Percentiles rank a stretch among this genome's conserved stretches.
phyloP scores from a whole-genome alignment of 1,140 invertebrate species.

The Formica exsecta region DNA sequence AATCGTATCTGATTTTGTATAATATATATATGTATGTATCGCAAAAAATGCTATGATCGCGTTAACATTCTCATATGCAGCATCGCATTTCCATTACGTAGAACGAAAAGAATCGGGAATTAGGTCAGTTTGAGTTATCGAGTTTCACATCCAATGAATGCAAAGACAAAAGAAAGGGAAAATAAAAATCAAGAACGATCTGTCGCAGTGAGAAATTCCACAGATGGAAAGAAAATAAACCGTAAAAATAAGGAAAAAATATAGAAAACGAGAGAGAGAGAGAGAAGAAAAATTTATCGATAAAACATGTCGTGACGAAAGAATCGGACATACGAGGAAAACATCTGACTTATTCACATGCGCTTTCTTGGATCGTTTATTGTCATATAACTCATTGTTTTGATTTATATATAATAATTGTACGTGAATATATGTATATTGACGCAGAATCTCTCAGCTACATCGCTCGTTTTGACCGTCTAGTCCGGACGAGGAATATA shows the following conservation, averaged over 20 bases:
- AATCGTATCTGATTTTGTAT: slow-evolving; percentile 42
- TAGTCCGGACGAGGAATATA: slow-evolving; percentile 12
- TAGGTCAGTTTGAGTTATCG: slow-evolving; percentile 30
- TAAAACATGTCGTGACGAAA: slow-evolving; percentile 2
- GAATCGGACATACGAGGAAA: background rate
- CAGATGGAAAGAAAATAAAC: background rate
- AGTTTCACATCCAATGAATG: slow-evolving; percentile 12
- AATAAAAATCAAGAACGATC: slow-evolving; percentile 17
- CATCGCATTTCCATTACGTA: slow-evolving; percentile 19
- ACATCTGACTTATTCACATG: slow-evolving; percentile 33
- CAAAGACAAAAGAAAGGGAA: background rate
- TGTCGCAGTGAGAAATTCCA: background rate
- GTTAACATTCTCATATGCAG: slow-evolving; percentile 39
- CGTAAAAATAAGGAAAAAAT: slow-evolving; percentile 14
- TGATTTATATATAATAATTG: slow-evolving; percentile 40
- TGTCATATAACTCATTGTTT: slow-evolving; percentile 58
- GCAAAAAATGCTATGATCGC: background rate
- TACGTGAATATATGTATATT: slow-evolving; percentile 51
- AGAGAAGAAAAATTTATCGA: slow-evolving; percentile 8
- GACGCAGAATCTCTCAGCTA: slow-evolving; percentile 9
- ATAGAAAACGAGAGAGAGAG: background rate
- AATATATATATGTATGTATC: background rate
- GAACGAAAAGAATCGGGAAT: slow-evolving; percentile 31
- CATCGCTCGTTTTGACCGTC: slow-evolving; percentile 33
- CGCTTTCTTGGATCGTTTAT: slow-evolving; percentile 70